Conservation (phyloP, 2,113 vertebrate genomes). For the Odontophorus gujanensis region DNA sequence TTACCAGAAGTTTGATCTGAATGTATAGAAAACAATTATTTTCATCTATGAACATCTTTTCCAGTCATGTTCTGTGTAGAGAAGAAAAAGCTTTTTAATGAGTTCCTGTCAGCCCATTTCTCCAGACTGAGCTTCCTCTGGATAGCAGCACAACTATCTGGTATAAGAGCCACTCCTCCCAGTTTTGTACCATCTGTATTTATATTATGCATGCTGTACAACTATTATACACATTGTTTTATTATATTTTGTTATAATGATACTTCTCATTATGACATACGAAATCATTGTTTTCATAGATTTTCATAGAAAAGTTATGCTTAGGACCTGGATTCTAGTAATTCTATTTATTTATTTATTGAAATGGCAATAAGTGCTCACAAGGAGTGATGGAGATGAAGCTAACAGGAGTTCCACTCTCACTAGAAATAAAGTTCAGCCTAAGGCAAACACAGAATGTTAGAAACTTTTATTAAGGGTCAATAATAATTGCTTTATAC, state of each 20-base stretch:
- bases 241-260: background rate
- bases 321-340: background rate
- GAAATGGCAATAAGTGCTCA: background rate
- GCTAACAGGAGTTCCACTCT: background rate
- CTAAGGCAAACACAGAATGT: background rate
- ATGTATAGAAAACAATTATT: background rate
- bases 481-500: background rate
- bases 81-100: background rate
- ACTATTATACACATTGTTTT: background rate
- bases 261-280: background rate
- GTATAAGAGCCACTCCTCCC: background rate
- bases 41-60: background rate
- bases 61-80: background rate
- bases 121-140: background rate
- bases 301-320: background rate
- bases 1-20: background rate
- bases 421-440: background rate
- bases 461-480: background rate
- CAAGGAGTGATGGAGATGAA: background rate
- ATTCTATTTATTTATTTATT: background rate
- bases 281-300: background rate
- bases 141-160: background rate
- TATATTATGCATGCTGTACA: background rate
- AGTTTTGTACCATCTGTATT: background rate
- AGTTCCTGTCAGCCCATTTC: background rate